A percentile compares a stretch with the other conserved stretches of the same genome.
phyloP scores from a whole-genome alignment of 2,113 vertebrate genomes.

The Myanophis thanlyinensis region DNA sequence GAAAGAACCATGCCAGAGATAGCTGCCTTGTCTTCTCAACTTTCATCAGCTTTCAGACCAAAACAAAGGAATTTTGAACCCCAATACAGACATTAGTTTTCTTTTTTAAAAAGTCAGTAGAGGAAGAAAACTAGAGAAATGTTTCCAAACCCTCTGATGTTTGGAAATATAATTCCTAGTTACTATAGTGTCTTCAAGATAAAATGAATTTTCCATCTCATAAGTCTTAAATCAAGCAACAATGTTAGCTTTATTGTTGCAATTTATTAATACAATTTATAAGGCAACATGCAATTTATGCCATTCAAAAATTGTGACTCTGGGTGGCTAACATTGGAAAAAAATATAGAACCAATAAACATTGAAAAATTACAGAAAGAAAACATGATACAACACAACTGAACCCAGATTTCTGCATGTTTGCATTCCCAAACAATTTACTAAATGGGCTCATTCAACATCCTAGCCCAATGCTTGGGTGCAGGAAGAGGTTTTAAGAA shows the following conservation, averaged over 20 bases:
- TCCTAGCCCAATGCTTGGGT: not conserved
- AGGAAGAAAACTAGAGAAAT: not conserved
- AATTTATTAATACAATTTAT: not conserved
- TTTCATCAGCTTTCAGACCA: not conserved
- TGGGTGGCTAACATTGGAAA: not conserved
- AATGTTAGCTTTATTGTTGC: not conserved
- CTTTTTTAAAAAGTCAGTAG: not conserved
- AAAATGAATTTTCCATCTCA: not conserved
- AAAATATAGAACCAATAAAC: not conserved
- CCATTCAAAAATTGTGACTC: not conserved
- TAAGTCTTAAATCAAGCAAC: not conserved
- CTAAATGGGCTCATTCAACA: not conserved
- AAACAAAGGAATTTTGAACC: not conserved
- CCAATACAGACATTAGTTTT: not conserved
- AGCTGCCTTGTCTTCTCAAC: not conserved
- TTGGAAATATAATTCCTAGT: not conserved
- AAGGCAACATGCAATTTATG: not conserved
- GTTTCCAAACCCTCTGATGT: not conserved
- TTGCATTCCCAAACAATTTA: not conserved
- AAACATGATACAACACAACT: not conserved
- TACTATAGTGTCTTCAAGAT: not conserved
- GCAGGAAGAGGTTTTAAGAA: not conserved
- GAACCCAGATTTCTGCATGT: not conserved
- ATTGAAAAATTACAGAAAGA: not conserved
- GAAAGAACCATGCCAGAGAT: not conserved